Conservation (phyloP, 2,888 invertebrate genomes). For the Heterodera filipjevi region DNA sequence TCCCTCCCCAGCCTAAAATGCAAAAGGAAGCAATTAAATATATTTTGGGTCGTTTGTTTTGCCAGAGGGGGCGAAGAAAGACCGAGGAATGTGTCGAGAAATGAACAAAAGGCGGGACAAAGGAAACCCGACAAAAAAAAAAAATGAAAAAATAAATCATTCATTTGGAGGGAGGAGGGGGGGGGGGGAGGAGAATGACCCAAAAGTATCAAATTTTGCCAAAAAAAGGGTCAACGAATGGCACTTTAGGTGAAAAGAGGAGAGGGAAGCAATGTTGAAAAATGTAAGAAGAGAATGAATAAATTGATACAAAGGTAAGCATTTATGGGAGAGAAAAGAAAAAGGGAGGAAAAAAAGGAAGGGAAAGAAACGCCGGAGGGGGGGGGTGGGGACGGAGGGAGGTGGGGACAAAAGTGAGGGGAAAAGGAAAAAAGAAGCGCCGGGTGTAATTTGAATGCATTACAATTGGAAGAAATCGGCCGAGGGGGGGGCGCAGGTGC, state of each 20-base stretch:
- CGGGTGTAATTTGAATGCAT: too few relatives aligned
- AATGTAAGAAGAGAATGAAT: too few relatives aligned
- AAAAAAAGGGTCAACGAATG: background rate
- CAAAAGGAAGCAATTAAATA: background rate
- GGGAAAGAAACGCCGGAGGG: background rate
- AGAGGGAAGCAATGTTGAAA: too few relatives aligned
- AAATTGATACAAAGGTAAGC: background rate
- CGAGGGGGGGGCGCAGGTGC: background rate
- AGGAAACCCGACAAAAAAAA: background rate
- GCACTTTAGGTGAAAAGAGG: too few relatives aligned
- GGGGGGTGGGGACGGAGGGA: too few relatives aligned
- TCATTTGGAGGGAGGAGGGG: background rate
- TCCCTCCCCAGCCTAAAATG: background rate
- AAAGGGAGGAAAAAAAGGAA: background rate
- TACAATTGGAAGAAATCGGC: background rate
- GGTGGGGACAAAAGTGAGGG: too few relatives aligned
- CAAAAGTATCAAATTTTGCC: background rate
- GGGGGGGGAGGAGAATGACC: too few relatives aligned
- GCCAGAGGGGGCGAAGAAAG: background rate
- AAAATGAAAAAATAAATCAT: background rate
- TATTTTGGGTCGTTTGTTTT: slow-evolving; percentile 1
- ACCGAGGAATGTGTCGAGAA: background rate
- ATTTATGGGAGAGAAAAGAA: background rate
- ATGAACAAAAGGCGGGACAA: background rate
- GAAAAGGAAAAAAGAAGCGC: slow-evolving; percentile 10